Percentiles rank a stretch among this genome's conserved stretches.
These are phyloP conservation scores for Melikaiella ostensackeni DNA, from an alignment of 2,888 invertebrate genomes.

Conservation along the genomic window DNA sequence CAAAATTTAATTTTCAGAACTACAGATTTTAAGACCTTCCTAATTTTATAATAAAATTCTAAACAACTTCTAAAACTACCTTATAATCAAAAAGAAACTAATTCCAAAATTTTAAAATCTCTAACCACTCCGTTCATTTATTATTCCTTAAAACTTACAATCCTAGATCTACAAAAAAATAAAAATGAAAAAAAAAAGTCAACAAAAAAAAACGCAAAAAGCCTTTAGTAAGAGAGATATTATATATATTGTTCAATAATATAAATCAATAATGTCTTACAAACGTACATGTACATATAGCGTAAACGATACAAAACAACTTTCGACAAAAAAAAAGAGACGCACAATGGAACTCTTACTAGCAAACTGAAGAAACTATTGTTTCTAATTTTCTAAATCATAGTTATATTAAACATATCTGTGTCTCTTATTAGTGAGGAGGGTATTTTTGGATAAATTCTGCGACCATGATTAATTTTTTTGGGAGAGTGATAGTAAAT, in stretches of 20 bases:
- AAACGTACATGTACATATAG: conserved; percentile 66
- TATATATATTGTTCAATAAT: conserved; percentile 64
- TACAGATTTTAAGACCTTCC: background rate
- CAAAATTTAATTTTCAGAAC: too few relatives aligned
- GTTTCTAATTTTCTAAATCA: conserved; percentile 42
- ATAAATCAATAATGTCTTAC: conserved; percentile 69
- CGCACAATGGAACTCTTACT: conserved; percentile 40
- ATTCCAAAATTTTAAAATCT: conserved; percentile 1
- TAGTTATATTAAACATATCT: background rate
- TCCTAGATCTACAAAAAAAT: background rate
- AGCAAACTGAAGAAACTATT: conserved; percentile 16
- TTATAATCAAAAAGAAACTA: background rate
- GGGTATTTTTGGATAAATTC: conserved; percentile 39
- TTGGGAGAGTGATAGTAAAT: conserved; percentile 12
- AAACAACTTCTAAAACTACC: background rate
- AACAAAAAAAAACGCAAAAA: conserved; percentile 39
- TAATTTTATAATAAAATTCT: background rate
- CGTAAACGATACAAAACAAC: conserved; percentile 68
- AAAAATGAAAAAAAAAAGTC: conserved; percentile 12
- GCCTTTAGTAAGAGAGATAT: conserved; percentile 58
- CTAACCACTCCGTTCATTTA: conserved; percentile 14
- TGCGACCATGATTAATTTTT: conserved; percentile 37
- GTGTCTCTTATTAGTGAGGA: background rate
- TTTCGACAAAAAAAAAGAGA: conserved; percentile 45
- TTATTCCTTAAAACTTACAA: conserved; percentile 28